A percentile compares a stretch with the other conserved stretches of the same genome.
These are phyloP conservation scores for Acromyrmex echinatior DNA, from an alignment of 1,140 invertebrate species.

Conservation along the genomic window DNA sequence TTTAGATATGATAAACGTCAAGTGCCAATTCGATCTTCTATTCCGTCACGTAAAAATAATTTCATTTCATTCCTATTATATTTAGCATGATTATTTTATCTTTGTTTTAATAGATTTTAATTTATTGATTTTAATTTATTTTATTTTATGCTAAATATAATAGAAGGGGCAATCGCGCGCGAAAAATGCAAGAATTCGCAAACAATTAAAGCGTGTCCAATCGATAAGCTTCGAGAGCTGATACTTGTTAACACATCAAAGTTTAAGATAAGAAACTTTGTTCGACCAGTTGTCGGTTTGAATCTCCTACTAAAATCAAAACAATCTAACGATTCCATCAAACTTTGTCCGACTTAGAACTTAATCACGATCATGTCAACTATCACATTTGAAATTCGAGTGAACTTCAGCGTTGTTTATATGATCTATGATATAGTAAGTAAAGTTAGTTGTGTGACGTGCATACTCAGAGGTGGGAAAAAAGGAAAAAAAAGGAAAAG, in stretches of 20 bases:
- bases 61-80: neutral
- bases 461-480: neutral
- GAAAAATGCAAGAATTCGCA: neutral
- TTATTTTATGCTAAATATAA: neutral
- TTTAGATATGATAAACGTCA: neutral
- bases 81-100: neutral
- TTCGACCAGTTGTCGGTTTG: neutral
- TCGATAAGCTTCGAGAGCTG: neutral
- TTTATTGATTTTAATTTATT: neutral
- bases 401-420: conserved; percentile 9
- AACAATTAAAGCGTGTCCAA: conserved; percentile 18
- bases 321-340: conserved; percentile 42
- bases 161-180: neutral
- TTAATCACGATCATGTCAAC: conserved; percentile 48
- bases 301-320: conserved; percentile 42
- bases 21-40: neutral
- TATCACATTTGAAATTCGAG: conserved; percentile 22
- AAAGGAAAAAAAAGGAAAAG: neutral
- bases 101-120: neutral
- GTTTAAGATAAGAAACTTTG: conserved; percentile 45
- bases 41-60: neutral
- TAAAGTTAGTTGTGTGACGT: neutral
- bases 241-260: conserved; percentile 20
- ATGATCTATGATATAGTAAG: neutral
- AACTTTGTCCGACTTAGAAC: conserved; percentile 35